Percentiles rank a stretch among this genome's conserved stretches.
Conservation (phyloP, 2,888 invertebrate genomes). For the Pseudolycoriella hygida region DNA sequence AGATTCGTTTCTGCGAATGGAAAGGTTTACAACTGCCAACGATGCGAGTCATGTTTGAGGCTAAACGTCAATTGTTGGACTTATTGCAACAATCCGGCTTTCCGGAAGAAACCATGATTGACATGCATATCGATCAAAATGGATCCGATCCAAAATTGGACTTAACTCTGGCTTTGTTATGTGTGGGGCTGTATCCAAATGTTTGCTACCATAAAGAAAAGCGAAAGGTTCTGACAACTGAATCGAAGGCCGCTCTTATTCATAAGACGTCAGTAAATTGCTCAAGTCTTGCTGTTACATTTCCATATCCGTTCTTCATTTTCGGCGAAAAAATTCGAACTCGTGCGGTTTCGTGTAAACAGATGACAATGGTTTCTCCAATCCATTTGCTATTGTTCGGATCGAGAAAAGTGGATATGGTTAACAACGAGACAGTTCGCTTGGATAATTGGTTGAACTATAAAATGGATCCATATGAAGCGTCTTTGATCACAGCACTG, state of each 20-base stretch:
- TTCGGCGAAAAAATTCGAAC: constrained; percentile 98
- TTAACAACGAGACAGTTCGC: constrained; percentile 53
- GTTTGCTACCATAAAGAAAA: constrained; percentile 92
- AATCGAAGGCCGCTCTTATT: constrained; percentile 84
- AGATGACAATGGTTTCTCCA: constrained; percentile 90
- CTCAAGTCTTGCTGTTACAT: constrained; percentile 61
- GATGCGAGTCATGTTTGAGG: constrained; percentile 80
- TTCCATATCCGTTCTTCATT: constrained; percentile 89
- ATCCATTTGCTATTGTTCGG: constrained; percentile 85
- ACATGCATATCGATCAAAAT: constrained; percentile 54
- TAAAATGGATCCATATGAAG: constrained; percentile 59
- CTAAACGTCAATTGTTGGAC: constrained; percentile 56
- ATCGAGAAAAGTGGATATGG: constrained; percentile 44
- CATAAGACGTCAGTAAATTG: constrained; percentile 96
- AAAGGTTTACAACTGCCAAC: constrained; percentile 81
- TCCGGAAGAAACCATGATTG: constrained; percentile 68
- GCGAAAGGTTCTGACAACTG: constrained; percentile 86
- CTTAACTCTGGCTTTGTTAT: constrained; percentile 65
- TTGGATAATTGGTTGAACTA: constrained; percentile 92
- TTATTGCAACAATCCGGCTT: constrained; percentile 63
- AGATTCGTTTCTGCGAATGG: constrained; percentile 74
- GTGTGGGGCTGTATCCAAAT: constrained; percentile 90
- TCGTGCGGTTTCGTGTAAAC: constrained; percentile 88
- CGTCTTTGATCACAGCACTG: constrained; percentile 68
- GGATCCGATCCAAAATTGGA: constrained; percentile 68